These are phyloP conservation scores for Pangasius larnaudii DNA, from an alignment of 2,797 vertebrate genomes.

Conservation along the genomic window DNA sequence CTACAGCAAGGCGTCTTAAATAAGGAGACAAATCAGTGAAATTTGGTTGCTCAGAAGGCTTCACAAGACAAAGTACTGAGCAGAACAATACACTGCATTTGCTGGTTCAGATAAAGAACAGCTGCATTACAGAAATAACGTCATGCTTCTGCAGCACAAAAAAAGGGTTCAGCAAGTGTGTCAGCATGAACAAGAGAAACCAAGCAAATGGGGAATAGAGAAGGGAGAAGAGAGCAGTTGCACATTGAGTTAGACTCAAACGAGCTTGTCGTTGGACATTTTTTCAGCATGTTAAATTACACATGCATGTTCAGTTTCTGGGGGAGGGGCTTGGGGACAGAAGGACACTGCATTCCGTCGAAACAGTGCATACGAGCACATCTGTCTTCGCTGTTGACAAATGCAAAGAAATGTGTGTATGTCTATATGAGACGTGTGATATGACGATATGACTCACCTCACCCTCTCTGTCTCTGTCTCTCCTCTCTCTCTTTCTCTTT, in stretches of 20 bases:
- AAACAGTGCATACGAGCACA: not conserved
- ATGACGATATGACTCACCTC: not conserved
- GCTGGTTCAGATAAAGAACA: slow-evolving; percentile 24
- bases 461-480: not conserved
- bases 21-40: not conserved
- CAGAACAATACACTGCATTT: slow-evolving; percentile 9
- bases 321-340: not conserved
- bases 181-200: slow-evolving; percentile 9
- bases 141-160: slow-evolving; percentile 27
- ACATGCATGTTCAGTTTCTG: not conserved
- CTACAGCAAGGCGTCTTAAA: not conserved
- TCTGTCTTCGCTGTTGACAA: not conserved
- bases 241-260: not conserved
- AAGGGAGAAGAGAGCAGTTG: not conserved
- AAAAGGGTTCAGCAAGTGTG: slow-evolving; percentile 25
- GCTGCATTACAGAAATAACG: slow-evolving; percentile 38
- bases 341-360: not conserved
- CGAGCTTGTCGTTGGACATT: not conserved
- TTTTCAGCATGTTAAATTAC: not conserved
- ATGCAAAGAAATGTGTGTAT: not conserved
- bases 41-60: not conserved
- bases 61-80: not conserved
- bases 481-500: not conserved
- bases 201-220: not conserved
- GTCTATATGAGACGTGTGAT: not conserved